These are phyloP conservation scores for Carassius auratus DNA, from an alignment of 2,113 vertebrate genomes.

Conservation along the genomic window DNA sequence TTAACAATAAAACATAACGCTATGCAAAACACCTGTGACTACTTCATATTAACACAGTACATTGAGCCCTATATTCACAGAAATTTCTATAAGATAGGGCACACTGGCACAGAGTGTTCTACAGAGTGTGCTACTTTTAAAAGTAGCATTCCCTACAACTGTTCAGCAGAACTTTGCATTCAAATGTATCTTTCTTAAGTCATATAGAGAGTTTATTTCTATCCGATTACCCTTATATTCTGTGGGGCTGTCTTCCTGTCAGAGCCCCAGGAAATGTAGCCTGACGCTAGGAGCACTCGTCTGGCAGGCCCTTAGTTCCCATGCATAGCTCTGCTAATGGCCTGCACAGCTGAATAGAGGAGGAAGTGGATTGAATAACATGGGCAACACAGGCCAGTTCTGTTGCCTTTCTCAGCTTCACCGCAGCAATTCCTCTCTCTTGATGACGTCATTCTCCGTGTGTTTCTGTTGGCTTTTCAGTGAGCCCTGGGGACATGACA, in stretches of 20 bases:
- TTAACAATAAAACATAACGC: background rate
- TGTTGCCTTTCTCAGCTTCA: constrained; percentile 40
- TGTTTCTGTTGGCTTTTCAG: constrained; percentile 57
- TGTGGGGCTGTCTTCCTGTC: constrained; percentile 14
- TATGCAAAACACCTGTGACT: background rate
- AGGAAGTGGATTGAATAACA: constrained; percentile 68
- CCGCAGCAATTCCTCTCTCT: constrained; percentile 56
- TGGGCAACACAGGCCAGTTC: constrained; percentile 59
- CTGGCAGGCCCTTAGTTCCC: constrained; percentile 67
- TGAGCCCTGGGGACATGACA: constrained; percentile 30
- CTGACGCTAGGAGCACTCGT: constrained; percentile 47
- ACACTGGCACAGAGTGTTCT: no score
- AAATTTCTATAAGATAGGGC: background rate
- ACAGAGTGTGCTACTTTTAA: background rate
- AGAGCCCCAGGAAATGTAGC: constrained; percentile 31
- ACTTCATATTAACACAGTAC: background rate
- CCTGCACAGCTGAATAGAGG: constrained; percentile 74
- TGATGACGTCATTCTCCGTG: constrained; percentile 53
- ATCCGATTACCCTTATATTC: background rate
- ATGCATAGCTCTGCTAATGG: constrained; percentile 76
- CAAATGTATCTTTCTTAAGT: background rate
- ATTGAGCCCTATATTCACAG: background rate
- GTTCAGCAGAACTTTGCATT: constrained; percentile 12
- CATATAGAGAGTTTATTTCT: constrained; percentile 11
- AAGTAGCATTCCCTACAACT: background rate